phyloP scores from a whole-genome alignment of 1,140 invertebrate species.

The Pygmarrhopalites habei region DNA sequence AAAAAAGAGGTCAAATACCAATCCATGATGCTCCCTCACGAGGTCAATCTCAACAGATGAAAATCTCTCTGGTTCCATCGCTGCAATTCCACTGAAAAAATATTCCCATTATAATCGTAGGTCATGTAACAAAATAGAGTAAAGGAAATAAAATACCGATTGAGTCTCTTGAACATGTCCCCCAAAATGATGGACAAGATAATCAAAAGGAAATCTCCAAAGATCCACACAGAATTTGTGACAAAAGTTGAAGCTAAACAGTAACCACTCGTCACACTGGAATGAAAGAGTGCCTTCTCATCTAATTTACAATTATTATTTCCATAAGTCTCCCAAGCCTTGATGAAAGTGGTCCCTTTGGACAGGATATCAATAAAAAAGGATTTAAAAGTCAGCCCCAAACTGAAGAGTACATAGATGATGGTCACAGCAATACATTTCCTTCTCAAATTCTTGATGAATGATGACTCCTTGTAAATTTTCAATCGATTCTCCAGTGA shows the following conservation, averaged over 20 bases:
- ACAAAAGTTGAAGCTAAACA: slow-evolving; percentile 25
- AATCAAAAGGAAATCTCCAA: slow-evolving; percentile 33
- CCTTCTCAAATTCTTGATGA: slow-evolving; percentile 8
- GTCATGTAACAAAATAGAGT: too few species aligned
- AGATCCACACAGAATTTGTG: slow-evolving; percentile 35
- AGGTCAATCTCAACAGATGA: slow-evolving; percentile 34
- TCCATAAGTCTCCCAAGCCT: slow-evolving; percentile 24
- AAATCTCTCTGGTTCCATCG: slow-evolving; percentile 24
- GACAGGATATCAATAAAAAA: slow-evolving; percentile 18
- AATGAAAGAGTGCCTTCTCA: slow-evolving; percentile 17
- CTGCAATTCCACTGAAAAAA: slow-evolving; percentile 27
- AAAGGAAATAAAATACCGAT: too few species aligned
- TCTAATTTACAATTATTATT: slow-evolving; percentile 20
- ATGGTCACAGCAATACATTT: slow-evolving; percentile 25
- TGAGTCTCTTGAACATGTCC: slow-evolving; percentile 27
- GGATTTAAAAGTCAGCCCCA: slow-evolving; percentile 21
- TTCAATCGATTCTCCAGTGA: slow-evolving; percentile 34
- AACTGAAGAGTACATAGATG: slow-evolving; percentile 20
- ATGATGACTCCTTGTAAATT: slow-evolving; percentile 20
- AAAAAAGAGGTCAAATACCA: too few species aligned
- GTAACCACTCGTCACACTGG: slow-evolving; percentile 25
- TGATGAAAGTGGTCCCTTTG: neutral
- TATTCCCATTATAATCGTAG: too few species aligned
- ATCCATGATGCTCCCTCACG: slow-evolving; percentile 37
- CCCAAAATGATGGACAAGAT: slow-evolving; percentile 26